phyloP scores from a whole-genome alignment of 1,140 invertebrate genomes.

The Aporrectodea caliginosa region DNA sequence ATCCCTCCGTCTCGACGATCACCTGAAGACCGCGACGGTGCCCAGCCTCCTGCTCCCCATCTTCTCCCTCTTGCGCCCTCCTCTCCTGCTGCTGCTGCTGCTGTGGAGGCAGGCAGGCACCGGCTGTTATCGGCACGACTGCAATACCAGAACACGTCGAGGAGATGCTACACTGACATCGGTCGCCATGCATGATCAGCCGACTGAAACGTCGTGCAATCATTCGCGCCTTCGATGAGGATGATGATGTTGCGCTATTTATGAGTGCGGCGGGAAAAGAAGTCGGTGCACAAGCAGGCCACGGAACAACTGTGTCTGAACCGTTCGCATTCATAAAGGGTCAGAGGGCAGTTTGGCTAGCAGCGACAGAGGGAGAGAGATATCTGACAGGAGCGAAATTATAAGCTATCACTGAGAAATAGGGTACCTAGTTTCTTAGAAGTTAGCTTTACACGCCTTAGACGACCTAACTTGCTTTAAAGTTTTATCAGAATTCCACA shows the following conservation, averaged over 20 bases:
- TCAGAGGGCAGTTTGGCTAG: not conserved
- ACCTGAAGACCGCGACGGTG: not conserved
- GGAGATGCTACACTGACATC: too few relatives aligned
- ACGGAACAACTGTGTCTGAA: not conserved
- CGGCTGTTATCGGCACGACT: not conserved
- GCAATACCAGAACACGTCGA: not conserved
- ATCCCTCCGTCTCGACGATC: not conserved
- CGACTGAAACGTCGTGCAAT: not conserved
- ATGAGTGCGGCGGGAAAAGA: not conserved
- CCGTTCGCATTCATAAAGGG: not conserved
- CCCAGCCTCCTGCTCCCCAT: too few relatives aligned
- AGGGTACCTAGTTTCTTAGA: too few relatives aligned
- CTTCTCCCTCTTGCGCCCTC: too few relatives aligned
- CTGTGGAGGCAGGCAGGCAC: not conserved
- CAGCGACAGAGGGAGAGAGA: not conserved
- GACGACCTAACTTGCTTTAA: too few relatives aligned
- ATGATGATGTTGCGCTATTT: not conserved
- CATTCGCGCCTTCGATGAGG: not conserved
- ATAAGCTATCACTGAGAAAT: too few relatives aligned
- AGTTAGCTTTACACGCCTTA: too few relatives aligned
- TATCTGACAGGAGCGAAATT: too few relatives aligned
- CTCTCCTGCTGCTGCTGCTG: not conserved
- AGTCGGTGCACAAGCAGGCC: not conserved
- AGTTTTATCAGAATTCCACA: too few relatives aligned
- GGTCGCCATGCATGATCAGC: too few relatives aligned